These are phyloP conservation scores for Heterodera schachtii DNA, from an alignment of 1,140 invertebrate species.

Conservation along the genomic window DNA sequence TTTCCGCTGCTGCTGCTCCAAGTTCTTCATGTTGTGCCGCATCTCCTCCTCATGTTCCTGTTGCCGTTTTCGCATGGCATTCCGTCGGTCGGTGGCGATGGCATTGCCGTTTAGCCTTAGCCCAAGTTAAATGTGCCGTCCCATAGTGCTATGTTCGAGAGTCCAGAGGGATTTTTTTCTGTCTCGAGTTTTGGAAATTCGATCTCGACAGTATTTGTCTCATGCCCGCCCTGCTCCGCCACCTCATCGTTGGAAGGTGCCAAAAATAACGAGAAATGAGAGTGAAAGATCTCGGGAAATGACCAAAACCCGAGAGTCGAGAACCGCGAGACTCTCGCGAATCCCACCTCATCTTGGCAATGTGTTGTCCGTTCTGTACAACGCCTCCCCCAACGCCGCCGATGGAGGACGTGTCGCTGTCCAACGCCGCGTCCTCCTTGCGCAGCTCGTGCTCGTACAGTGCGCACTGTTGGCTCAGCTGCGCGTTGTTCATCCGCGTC, in stretches of 20 bases:
- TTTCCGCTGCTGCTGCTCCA: conserved; percentile 40
- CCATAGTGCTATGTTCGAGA: background rate
- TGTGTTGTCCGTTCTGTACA: conserved; percentile 20
- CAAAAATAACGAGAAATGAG: too few relatives aligned
- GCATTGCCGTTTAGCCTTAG: conserved; percentile 30
- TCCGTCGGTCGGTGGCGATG: conserved; percentile 48
- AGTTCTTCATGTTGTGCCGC: conserved; percentile 43
- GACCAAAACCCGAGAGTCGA: too few relatives aligned
- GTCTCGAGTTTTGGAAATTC: too few relatives aligned
- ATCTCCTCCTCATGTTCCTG: conserved; percentile 53
- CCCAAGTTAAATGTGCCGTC: background rate
- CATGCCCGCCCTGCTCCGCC: too few relatives aligned
- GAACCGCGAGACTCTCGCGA: too few relatives aligned
- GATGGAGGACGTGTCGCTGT: conserved; percentile 50
- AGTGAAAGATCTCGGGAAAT: too few relatives aligned
- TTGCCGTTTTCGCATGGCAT: conserved; percentile 56
- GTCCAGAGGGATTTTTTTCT: too few relatives aligned
- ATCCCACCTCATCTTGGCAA: conserved; percentile 51
- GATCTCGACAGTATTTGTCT: background rate
- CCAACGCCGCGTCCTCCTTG: conserved; percentile 61
- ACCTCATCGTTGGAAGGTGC: too few relatives aligned
- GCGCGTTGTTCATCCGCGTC: conserved; percentile 55
- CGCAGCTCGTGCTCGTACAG: conserved; percentile 61
- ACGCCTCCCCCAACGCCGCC: conserved; percentile 23
- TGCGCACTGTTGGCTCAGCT: conserved; percentile 57